phyloP scores from a whole-genome alignment of 2,113 vertebrate genomes.

The Thalassoma bifasciatum region DNA sequence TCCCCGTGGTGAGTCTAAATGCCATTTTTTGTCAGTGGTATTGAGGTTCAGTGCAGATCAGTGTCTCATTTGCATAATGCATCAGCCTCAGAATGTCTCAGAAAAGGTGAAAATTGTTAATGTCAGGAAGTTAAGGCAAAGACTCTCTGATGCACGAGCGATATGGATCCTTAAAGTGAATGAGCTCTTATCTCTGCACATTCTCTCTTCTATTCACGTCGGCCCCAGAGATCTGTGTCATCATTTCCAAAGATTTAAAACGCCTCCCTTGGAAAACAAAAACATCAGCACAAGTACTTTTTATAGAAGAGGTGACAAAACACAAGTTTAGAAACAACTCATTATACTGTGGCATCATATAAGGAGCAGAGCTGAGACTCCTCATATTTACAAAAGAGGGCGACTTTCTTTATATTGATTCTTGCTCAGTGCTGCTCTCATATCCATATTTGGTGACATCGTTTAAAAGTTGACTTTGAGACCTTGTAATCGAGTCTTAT shows the following conservation, averaged over 20 bases:
- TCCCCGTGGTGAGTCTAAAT: constrained; percentile 67
- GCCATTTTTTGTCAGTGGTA: constrained; percentile 51
- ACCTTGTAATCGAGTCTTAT: no score
- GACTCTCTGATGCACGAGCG: neutral
- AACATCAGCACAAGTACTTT: neutral
- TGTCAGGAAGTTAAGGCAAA: neutral
- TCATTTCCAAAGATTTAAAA: neutral
- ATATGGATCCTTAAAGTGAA: neutral
- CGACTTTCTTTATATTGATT: neutral
- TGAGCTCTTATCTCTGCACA: neutral
- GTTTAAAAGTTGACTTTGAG: no score
- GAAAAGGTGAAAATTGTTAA: constrained; percentile 21
- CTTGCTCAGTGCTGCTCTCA: no score
- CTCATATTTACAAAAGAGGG: neutral
- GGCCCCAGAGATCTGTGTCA: neutral
- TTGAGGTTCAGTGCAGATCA: constrained; percentile 42
- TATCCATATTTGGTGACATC: no score
- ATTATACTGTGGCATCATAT: no score
- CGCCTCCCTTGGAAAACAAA: neutral
- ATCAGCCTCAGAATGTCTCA: constrained; percentile 24
- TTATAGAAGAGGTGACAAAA: neutral
- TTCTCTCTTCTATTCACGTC: neutral
- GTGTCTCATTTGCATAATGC: constrained; percentile 49
- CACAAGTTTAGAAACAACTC: neutral
- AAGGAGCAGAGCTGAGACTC: no score